phyloP scores from a whole-genome alignment of 2,888 invertebrate genomes.

The Eristalinus aeneus region DNA sequence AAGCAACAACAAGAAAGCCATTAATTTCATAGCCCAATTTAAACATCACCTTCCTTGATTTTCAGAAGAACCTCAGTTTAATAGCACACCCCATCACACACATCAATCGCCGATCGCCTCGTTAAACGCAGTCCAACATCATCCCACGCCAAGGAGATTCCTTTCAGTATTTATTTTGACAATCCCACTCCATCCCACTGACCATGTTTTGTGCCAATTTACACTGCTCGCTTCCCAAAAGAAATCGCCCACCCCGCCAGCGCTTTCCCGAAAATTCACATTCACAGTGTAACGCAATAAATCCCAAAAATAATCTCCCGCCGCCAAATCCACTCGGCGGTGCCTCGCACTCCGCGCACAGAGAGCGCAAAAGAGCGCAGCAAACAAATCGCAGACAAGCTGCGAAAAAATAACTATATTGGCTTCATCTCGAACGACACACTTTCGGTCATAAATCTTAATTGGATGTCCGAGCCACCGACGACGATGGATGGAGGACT shows the following conservation, averaged over 20 bases:
- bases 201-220: too few relatives aligned
- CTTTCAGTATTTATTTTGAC: too few relatives aligned
- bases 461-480: neutral
- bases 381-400: neutral
- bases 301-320: slow-evolving; percentile 21
- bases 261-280: slow-evolving; percentile 11
- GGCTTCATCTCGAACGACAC: slow-evolving; percentile 9
- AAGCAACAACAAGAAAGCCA: too few relatives aligned
- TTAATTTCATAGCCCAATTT: too few relatives aligned
- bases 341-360: neutral
- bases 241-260: neutral
- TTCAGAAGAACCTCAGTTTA: too few relatives aligned
- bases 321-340: slow-evolving; percentile 1
- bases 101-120: too few relatives aligned
- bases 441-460: slow-evolving; percentile 1
- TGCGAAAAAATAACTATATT: slow-evolving; percentile 8
- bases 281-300: neutral
- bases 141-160: too few relatives aligned
- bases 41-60: too few relatives aligned
- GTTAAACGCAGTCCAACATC: too few relatives aligned
- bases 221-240: neutral
- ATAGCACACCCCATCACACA: too few relatives aligned
- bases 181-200: neutral
- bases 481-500: neutral
- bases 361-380: neutral